Evolutionary conservation across 2,797 vertebrate genomes (phyloP), one percentile per base, ranked within the genome.

Genomic region (Enteromius treurensis): DNA sequence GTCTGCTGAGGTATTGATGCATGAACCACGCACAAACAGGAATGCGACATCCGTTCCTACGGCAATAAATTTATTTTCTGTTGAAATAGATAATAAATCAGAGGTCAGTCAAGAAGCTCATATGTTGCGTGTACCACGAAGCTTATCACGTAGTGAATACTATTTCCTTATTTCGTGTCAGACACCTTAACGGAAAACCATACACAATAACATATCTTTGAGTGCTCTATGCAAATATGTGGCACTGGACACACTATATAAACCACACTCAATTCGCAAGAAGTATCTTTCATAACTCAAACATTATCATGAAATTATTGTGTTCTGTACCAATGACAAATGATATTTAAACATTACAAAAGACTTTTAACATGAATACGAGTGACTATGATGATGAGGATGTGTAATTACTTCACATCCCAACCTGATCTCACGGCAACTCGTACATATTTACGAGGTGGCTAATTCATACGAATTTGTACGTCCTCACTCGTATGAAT

Each of bases 1-100:
- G 80, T 42, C 32, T 55, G 47, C 19, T 55, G 26, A 37, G 8
- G 29, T 65, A 75, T 37, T 75, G 71, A 71, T 29, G 70, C 80
- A 21, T 75, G 42, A 75, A 51, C 49, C 40, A 8, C 23, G 5
- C 19, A 4, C 32, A 40, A 7, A 23, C 26, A 8, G 37, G 6
- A 40, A 8, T 40, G 37, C 37, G 6, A 40, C 1, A 7, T 40
- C 37, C 1, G 37, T 40, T 40, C 37, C 1, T 40, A 40, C 6
- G 37, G 37, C 37, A 40, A 40, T 7, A 40, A 0, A 40, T 40
- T 40, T 40, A 40, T 40, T 40, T 40, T 40, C 40, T 40, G 40
- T 40, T 40, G 40, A 40, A 40, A 40, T 7, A 40, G 6, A 8
- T 40, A 7, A 40, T 7, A 40, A 40, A 40, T 40, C 37, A 40